A percentile compares a stretch with the other conserved stretches of the same genome.
Conservation (phyloP, 2,113 vertebrate species). For the Gracilinanus agilis region DNA sequence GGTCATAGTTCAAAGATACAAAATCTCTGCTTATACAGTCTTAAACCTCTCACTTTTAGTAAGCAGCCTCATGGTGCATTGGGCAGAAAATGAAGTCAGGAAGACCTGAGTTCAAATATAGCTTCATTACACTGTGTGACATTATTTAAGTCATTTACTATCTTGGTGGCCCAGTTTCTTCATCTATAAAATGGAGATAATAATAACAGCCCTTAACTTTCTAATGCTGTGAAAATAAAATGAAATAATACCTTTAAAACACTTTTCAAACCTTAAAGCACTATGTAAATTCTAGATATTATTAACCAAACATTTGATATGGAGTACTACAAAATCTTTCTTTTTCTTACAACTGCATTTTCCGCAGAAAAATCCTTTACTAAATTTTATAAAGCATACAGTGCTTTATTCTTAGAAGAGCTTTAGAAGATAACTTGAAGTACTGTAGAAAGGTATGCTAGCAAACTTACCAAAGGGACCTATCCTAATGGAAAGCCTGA, state of each 20-base stretch:
- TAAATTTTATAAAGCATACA: background rate
- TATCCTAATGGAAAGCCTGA: background rate
- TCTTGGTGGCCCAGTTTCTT: background rate
- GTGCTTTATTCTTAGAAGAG: background rate
- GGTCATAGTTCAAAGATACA: too few species aligned
- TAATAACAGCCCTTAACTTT: background rate
- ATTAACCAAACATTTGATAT: background rate
- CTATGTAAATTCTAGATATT: background rate
- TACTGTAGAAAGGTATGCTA: background rate
- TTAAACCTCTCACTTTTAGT: background rate
- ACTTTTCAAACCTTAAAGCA: too few species aligned
- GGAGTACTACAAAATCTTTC: background rate
- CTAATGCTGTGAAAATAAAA: background rate
- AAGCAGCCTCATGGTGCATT: background rate
- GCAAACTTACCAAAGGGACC: background rate
- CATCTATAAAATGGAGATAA: background rate
- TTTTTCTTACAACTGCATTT: background rate
- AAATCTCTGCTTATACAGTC: too few species aligned
- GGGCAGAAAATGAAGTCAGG: background rate
- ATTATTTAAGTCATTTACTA: background rate
- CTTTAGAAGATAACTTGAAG: background rate
- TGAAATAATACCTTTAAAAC: background rate
- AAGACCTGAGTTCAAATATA: background rate
- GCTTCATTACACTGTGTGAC: background rate
- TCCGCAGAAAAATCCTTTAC: background rate